phyloP scores from a whole-genome alignment of 2,797 vertebrate species.

The Heteromormyrus szaboi region DNA sequence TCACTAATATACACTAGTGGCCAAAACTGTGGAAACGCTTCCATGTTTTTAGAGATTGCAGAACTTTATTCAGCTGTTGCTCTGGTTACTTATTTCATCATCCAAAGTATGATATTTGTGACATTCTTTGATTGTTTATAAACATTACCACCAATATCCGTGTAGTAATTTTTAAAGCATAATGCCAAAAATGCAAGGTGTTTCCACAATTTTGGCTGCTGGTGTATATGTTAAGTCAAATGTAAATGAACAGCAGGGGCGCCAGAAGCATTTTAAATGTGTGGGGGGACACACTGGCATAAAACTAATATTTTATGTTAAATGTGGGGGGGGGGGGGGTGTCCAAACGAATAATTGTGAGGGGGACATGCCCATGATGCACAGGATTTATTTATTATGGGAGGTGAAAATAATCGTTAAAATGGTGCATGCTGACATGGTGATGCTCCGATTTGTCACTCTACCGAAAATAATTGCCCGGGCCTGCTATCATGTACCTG shows the following conservation, averaged over 20 bases:
- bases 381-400: background rate
- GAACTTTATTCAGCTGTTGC: background rate
- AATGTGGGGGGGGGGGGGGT: too few relatives aligned
- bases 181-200: background rate
- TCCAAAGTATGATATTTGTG: background rate
- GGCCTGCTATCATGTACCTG: background rate
- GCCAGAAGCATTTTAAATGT: too few relatives aligned
- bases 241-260: background rate
- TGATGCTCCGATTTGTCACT: background rate
- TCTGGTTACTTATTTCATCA: background rate
- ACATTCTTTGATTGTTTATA: background rate
- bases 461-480: background rate
- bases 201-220: background rate
- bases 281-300: too few relatives aligned
- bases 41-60: background rate
- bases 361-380: background rate
- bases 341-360: too few relatives aligned
- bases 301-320: too few relatives aligned
- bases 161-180: background rate
- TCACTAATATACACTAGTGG: background rate
- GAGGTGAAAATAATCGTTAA: background rate
- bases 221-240: background rate
- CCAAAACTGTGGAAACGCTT: background rate
- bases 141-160: background rate
- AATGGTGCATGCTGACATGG: background rate